These are phyloP conservation scores for Psittacus erithacus DNA, from an alignment of 2,113 vertebrate species.

Conservation along the genomic window DNA sequence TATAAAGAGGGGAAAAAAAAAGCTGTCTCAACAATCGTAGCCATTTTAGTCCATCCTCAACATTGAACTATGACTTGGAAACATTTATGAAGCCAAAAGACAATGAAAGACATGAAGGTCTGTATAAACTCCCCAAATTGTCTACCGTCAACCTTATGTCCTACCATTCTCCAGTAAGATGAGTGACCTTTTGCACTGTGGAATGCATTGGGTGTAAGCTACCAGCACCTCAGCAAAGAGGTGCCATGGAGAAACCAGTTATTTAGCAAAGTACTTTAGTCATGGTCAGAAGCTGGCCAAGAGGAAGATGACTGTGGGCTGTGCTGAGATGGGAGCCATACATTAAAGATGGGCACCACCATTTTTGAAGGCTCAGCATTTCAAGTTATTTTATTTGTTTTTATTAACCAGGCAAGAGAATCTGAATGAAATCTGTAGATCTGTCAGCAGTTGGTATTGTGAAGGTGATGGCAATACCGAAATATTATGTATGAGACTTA, in stretches of 20 bases:
- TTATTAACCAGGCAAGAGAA: neutral
- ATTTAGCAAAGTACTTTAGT: neutral
- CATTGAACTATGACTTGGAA: neutral
- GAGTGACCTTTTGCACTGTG: accelerated
- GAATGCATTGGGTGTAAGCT: neutral
- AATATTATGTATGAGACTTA: neutral
- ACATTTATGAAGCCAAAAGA: neutral
- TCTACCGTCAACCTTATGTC: neutral
- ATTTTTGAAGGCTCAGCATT: neutral
- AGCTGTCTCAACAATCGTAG: neutral
- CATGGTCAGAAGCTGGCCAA: neutral
- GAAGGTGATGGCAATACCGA: neutral
- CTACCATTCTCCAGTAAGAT: neutral
- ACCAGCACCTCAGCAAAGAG: neutral
- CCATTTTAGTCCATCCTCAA: neutral
- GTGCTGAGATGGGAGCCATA: neutral
- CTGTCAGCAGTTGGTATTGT: neutral
- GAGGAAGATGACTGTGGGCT: accelerated
- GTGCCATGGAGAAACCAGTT: accelerated
- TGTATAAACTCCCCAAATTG: neutral
- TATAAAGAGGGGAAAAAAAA: neutral
- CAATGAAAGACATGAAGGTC: neutral
- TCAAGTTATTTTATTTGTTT: neutral
- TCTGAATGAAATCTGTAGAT: neutral
- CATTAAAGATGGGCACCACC: neutral